Evolutionary conservation across 2,797 vertebrate genomes (phyloP).

Genomic region (Sphaeramia orbicularis): DNA sequence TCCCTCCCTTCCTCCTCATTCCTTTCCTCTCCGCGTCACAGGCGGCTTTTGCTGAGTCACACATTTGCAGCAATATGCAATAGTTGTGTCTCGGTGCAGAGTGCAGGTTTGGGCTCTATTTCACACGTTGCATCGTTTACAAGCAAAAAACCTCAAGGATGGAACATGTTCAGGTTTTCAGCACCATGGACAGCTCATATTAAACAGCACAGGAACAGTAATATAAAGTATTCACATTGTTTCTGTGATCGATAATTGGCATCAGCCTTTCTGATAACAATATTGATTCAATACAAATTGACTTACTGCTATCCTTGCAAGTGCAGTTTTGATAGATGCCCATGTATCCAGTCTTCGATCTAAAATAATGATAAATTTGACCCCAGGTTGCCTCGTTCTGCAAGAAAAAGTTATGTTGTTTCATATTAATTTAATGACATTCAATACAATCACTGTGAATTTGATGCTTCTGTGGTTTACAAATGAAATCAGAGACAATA

Average conservation of each 20-base stretch:
- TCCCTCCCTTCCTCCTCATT: constrained; percentile 48
- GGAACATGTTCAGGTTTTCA: constrained; percentile 36
- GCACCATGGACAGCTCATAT: constrained; percentile 73
- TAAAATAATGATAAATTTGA: constrained; percentile 95
- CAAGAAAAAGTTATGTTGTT: constrained; percentile 42
- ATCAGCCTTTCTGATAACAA: not conserved
- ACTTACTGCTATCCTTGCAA: constrained; percentile 95
- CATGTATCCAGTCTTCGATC: constrained; percentile 96
- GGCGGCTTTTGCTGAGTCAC: constrained; percentile 73
- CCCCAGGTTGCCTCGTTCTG: constrained; percentile 90
- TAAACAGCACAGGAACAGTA: not conserved
- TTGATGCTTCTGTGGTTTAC: not conserved
- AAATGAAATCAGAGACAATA: not conserved
- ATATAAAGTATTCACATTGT: not conserved
- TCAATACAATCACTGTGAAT: not conserved
- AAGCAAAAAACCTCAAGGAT: too few species aligned
- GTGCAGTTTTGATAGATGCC: constrained; percentile 94
- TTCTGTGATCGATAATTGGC: not conserved
- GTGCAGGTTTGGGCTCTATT: not conserved
- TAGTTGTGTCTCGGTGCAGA: constrained; percentile 1
- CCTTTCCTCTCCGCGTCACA: constrained; percentile 71
- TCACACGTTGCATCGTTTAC: not conserved
- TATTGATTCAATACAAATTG: constrained; percentile 5
- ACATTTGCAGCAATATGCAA: constrained; percentile 49
- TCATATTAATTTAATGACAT: not conserved